These are phyloP conservation scores for Elgaria multicarinata DNA, from an alignment of 2,113 vertebrate species.

Conservation along the genomic window DNA sequence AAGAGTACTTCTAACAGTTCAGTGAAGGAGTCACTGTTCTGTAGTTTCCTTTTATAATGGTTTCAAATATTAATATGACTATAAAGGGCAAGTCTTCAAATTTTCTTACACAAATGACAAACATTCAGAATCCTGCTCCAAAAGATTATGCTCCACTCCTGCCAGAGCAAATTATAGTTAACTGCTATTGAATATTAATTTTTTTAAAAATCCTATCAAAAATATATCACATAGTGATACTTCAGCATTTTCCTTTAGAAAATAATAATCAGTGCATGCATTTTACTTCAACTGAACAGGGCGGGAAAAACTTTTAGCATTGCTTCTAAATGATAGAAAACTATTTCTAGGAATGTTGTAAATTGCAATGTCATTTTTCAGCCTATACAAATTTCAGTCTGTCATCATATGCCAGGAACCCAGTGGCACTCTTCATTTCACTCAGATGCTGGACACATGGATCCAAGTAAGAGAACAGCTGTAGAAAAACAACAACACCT, in stretches of 20 bases:
- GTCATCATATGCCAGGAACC: not conserved
- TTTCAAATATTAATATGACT: not conserved
- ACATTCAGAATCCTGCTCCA: not conserved
- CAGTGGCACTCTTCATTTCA: not conserved
- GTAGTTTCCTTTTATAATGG: not conserved
- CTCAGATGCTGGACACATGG: not conserved
- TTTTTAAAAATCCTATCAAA: not conserved
- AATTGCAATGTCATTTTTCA: not conserved
- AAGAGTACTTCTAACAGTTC: not conserved
- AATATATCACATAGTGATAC: conserved; percentile 51
- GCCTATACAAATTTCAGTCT: not conserved
- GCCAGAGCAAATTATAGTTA: conserved; percentile 43
- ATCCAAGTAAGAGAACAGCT: not conserved
- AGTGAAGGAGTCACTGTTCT: not conserved
- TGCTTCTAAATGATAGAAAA: not conserved
- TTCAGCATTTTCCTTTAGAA: conserved; percentile 27
- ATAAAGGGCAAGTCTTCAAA: not conserved
- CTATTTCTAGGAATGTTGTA: not conserved
- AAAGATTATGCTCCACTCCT: not conserved
- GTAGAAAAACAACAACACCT: not conserved
- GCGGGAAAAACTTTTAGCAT: not conserved
- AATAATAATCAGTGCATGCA: not conserved
- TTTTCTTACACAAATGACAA: conserved; percentile 30
- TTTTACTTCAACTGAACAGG: not conserved
- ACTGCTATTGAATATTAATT: conserved; percentile 26